Base-by-base conservation (phyloP, 2,797 vertebrate genomes). In the Sebastolobus alascanus region DNA sequence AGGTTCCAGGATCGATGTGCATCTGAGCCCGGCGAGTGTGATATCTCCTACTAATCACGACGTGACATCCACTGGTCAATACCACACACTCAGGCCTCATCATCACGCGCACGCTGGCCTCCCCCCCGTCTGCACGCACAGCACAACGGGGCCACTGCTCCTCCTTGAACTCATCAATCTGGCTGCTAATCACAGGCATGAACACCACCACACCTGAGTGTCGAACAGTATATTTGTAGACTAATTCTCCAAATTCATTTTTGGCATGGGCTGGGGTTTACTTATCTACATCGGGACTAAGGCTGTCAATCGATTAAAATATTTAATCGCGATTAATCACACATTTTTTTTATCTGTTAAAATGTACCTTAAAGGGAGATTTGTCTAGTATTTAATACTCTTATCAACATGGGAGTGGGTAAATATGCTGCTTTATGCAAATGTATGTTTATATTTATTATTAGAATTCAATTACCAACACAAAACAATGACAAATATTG, bases 31-130 rank as follows among this genome's bases (percentile, higher is more conserved):
- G 50, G 86, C 52, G 72, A 93, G 89, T 90, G 90, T 94, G 92
- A 94, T 93, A 93, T 92, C 93, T 94, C 90, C 93, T 86, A 90
- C 94, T 95, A 95, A 96, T 95, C 94, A 95, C 87, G 25, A 84
- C 82, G 82, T 89, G 93, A 94, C 94, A 91, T 87, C 87, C 80
- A 65, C 80, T 79, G 84, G 93, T 95, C 94, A 92, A 96, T 96
- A 95, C 82, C 77, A 68, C 76, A 90, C 90, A 91, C 90, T 90
- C 84, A 87, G 90, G 90, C 84, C 79, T 89, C 89, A 87, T 91
- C 90, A 84, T 88, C 86, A 73, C 83, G 59, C 18, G 16, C 68
- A 69, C 18, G 10, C 83, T 18, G 82, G 87, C 87, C 84, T 84
- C 76, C 77, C 84, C 73, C 80, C 77, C 56, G 84, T 83, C 77